Evolutionary conservation across 2,113 vertebrate species (phyloP), one percentile per base, ranked within the genome.

Genomic region (Amphiprion percula): DNA sequence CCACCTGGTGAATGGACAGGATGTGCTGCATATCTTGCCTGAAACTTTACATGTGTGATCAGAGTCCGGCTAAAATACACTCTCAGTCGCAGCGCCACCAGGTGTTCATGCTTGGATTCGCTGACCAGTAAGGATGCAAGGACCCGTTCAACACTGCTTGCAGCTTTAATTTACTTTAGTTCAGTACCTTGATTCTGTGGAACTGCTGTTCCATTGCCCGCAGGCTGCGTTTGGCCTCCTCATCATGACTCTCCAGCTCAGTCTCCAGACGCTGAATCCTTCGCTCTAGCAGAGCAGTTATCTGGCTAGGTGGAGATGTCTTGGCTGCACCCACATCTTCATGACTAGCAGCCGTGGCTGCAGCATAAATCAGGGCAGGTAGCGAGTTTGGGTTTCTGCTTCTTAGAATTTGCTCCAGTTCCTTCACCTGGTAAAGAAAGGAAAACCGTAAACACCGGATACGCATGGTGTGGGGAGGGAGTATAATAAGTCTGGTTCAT

Each of bases 161-260:
- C 26, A 26, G 26, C 26, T 26, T 26, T 26, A 26, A 12, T 4
- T 17, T 21, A 4, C 14, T 49, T 33, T 1, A 28, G 6, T 1
- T 17, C 8, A 37, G 0, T 86, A 99, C 98, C 95, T 98, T 99
- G 72, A 98, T 92, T 85, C 95, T 93, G 74, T 97, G 96, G 90
- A 97, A 99, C 37, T 96, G 96, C 9, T 99, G 97, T 64, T 99
- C 97, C 97, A 99, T 96, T 56, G 94, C 87, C 59, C 95, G 91
- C 53, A 99, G 95, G 86, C 94, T 96, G 85, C 91, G 95, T 76
- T 98, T 99, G 71, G 97, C 96, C 83, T 97, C 96, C 68, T 98
- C 97, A 72, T 98, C 96, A 82, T 92, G 96, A 60, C 91, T 94
- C 91, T 99, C 97, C 68, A 99, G 95, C 85, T 98, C 96, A 0